phyloP scores from a whole-genome alignment of 2,888 invertebrate genomes.

The Geophilus truncorum region DNA sequence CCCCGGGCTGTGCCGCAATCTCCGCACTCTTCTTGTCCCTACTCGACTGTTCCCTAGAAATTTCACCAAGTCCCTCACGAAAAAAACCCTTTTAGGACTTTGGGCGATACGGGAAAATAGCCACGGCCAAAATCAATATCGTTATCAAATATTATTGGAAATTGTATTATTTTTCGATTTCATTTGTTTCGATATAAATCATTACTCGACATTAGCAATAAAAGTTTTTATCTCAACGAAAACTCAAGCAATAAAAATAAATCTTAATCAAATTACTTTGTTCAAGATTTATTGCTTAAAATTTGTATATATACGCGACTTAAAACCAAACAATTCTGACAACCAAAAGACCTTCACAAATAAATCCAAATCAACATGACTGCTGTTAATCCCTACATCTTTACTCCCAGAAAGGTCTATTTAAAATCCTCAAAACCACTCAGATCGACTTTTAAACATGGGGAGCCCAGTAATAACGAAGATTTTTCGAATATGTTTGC shows the following conservation, averaged over 20 bases:
- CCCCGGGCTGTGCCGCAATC: too few species aligned
- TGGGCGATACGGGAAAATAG: too few species aligned
- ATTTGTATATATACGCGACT: not conserved
- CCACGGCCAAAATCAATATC: too few species aligned
- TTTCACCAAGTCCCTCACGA: too few species aligned
- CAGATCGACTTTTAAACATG: not conserved
- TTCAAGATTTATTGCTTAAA: not conserved
- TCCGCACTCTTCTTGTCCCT: too few species aligned
- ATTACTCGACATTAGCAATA: not conserved
- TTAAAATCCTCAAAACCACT: not conserved
- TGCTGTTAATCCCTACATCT: not conserved
- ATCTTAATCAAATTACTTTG: not conserved
- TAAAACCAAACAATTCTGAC: not conserved
- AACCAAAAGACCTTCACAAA: not conserved
- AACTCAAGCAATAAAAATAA: not conserved
- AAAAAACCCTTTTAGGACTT: too few species aligned
- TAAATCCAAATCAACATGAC: too few species aligned
- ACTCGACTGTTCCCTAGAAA: too few species aligned
- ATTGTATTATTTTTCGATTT: too few species aligned
- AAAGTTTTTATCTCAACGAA: not conserved
- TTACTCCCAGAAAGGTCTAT: not conserved
- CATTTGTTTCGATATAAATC: not conserved
- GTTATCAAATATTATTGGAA: too few species aligned
- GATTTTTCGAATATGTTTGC: not conserved
- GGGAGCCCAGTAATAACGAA: not conserved